Evolutionary conservation across 2,797 vertebrate species (phyloP), one percentile per base, ranked within the genome.

Genomic region (Pseudopleuronectes americanus): DNA sequence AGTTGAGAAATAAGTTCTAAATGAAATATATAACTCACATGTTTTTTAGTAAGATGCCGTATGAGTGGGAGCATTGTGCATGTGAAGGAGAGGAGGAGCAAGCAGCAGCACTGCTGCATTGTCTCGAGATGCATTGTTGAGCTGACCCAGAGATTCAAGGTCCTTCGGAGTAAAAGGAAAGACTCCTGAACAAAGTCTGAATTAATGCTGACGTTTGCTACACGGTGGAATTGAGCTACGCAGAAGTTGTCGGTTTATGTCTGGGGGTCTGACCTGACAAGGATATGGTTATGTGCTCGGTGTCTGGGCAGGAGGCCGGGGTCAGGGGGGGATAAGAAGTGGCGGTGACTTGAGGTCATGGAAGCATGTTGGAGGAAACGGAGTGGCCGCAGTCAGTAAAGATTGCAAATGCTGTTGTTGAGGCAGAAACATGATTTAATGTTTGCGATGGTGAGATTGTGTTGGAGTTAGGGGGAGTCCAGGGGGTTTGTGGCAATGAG

Each of bases 271-370:
- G 63, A 57, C 48, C 57, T 57, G 77, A 81, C 85, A 85, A 87
- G 87, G 86, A 89, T 74, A 53, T 22, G 28, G 17, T 70, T 74
- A 68, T 43, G 68, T 26, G 82, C 80, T 90, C 60, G 80, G 52
- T 76, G 87, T 92, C 91, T 92, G 89, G 85, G 74, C 88, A 91
- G 88, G 89, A 91, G 85, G 41, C 68, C 24, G 64, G 74, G 88
- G 87, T 84, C 83, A 81, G 43, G 17, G 47, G 9, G 47, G 69
- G 83, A 47, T 71, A 59, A 83, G 61, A 79, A 70, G 57, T 41
- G 58, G 55, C 55, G 57, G 65, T 64, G 76, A 79, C 76, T 74
- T 68, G 55, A 84, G 81, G 87, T 88, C 85, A 86, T 17, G 47
- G 74, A 56, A 76, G 62, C 43, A 65, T 51, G 72, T 64, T 53